Base-by-base conservation (phyloP, 2,797 vertebrate species). In the Onychomys leucogaster region DNA sequence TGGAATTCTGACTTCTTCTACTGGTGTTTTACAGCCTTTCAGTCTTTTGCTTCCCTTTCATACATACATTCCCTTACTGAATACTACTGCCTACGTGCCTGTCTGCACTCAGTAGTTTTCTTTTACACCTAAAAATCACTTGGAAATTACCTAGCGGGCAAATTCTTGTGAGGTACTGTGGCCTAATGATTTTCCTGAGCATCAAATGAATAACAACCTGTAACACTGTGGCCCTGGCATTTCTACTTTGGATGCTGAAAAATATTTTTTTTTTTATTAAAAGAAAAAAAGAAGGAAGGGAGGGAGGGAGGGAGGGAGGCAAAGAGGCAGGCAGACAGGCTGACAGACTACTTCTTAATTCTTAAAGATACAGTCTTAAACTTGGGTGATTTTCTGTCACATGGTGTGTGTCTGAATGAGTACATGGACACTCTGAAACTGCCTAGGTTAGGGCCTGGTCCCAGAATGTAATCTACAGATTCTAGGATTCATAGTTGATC, bases 351-450 rank as follows among this genome's bases (percentile, higher is more conserved):
- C 52, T 80, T 89, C 55, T 41, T 92, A 46, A 86, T 86, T 88
- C 65, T 94, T 73, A 94, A 29, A 82, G 75, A 27, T 65, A 2
- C 0, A 12, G 57, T 83, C 57, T 92, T 71, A 63, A 55, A 29
- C 76, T 87, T 94, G 75, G 78, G n/a, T 90, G 16, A 81, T 37
- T 23, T 84, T 95, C 65, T 78, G 55, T 46, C 6, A 85, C 41
- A 77, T 25, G 59, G 49, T 13, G 23, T 90, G 21, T 85, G 16
- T 43, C 0, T 85, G 25, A 81, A 96, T 77, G 19, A 95, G n/a
- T 92, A 92, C 63, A 86, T 49, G 34, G 27, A 96, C 94, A 95
- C 57, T 95, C 34, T 89, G 49, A 91, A 94, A 91, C 16, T 59
- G 25, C 9, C 91, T 82, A 90, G 52, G 32, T 89, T 25, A 78